phyloP scores from a whole-genome alignment of 2,797 vertebrate species.

The Dallia pectoralis region DNA sequence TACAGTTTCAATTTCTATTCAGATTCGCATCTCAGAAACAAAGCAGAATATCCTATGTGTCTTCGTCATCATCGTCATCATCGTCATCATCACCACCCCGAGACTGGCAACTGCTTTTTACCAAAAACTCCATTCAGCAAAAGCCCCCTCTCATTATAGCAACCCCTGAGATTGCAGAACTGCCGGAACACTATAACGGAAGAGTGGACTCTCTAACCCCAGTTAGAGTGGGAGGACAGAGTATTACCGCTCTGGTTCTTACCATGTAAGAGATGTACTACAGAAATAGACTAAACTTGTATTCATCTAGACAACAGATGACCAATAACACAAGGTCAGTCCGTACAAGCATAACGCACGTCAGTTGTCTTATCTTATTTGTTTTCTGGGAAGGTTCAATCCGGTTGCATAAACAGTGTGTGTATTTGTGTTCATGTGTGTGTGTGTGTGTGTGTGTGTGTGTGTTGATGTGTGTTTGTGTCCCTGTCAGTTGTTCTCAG shows the following conservation, averaged over 20 bases:
- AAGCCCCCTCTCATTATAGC: neutral
- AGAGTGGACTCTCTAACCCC: conserved; percentile 39
- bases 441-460: conserved; percentile 3
- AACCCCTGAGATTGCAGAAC: conserved; percentile 6
- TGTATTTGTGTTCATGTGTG: no score
- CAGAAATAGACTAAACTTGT: neutral
- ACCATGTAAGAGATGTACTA: neutral
- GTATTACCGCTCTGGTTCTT: neutral
- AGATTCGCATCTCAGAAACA: neutral
- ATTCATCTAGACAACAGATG: neutral
- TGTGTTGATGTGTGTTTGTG: neutral
- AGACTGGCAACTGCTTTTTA: neutral
- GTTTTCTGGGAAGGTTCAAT: neutral
- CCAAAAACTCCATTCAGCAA: neutral
- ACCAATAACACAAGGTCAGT: neutral
- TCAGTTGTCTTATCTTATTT: neutral
- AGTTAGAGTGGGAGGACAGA: neutral
- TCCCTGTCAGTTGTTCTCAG: neutral
- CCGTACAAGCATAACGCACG: neutral
- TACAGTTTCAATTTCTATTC: no score
- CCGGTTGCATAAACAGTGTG: neutral
- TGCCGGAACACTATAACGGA: conserved; percentile 25
- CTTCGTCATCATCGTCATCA: no score
- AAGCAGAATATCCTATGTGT: neutral
- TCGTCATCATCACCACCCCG: neutral